Percentiles rank a stretch among this genome's conserved stretches.
phyloP scores from a whole-genome alignment of 2,888 invertebrate species.

The Rhamphomyia laevipes region DNA sequence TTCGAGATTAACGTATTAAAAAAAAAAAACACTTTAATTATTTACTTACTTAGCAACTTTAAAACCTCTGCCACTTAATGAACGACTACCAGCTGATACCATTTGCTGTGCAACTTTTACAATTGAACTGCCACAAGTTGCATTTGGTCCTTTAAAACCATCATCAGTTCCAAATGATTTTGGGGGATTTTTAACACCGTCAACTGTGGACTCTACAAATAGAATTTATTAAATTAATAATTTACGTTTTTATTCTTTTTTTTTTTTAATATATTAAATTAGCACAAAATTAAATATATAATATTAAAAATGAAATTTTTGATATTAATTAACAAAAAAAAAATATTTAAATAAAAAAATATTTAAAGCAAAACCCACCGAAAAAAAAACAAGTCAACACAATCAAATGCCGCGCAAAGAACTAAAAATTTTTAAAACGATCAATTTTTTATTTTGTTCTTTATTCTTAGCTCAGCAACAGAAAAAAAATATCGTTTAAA shows the following conservation, averaged over 20 bases:
- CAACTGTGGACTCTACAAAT: slow-evolving; percentile 22
- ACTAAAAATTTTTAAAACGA: too few relatives aligned
- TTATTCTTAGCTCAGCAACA: too few relatives aligned
- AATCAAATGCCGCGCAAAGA: too few relatives aligned
- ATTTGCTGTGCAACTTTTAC: slow-evolving; percentile 43
- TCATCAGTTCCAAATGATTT: slow-evolving; percentile 58
- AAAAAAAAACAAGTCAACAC: too few relatives aligned
- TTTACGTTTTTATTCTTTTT: not conserved
- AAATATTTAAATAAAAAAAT: not conserved
- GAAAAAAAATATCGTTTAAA: too few relatives aligned
- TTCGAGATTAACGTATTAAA: too few relatives aligned
- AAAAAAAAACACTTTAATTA: too few relatives aligned
- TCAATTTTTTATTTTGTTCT: too few relatives aligned
- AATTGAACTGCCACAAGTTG: slow-evolving; percentile 55
- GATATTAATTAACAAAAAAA: not conserved
- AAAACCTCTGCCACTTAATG: slow-evolving; percentile 15
- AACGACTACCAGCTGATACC: slow-evolving; percentile 38
- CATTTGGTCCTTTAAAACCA: slow-evolving; percentile 56
- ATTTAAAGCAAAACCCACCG: too few relatives aligned
- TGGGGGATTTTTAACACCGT: slow-evolving; percentile 28
- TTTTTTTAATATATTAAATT: not conserved
- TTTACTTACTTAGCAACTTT: slow-evolving; percentile 15
- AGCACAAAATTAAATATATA: not conserved
- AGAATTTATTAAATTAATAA: slow-evolving; percentile 2
- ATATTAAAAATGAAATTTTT: not conserved